Evolutionary conservation across 2,797 vertebrate species (phyloP).

Genomic region (Synaphobranchus kaupii): DNA sequence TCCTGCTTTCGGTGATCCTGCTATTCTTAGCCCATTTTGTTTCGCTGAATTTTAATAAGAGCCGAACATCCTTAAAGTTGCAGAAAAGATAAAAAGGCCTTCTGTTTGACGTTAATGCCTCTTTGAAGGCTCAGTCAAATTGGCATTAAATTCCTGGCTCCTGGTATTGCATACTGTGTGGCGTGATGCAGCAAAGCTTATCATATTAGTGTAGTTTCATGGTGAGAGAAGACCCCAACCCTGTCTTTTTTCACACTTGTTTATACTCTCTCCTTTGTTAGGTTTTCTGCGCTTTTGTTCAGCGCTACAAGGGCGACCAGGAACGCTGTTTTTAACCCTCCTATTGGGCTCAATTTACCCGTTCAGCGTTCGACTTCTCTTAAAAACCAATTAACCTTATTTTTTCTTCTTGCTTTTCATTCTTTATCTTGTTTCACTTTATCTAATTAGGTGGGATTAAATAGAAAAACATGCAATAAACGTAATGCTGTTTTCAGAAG

Average conservation of each 20-base stretch:
- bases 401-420: too few relatives aligned
- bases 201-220: constrained; percentile 41
- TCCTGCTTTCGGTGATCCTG: constrained; percentile 37
- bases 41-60: constrained; percentile 62
- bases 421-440: too few relatives aligned
- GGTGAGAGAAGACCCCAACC: constrained; percentile 51
- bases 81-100: constrained; percentile 70
- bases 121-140: constrained; percentile 75
- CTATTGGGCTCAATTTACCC: too few relatives aligned
- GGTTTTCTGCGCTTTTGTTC: background rate
- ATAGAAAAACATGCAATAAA: too few relatives aligned
- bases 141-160: constrained; percentile 62
- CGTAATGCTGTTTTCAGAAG: too few relatives aligned
- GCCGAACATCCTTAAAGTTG: constrained; percentile 69
- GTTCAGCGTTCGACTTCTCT: too few relatives aligned
- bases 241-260: constrained; percentile 43
- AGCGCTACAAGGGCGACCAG: background rate
- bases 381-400: too few relatives aligned
- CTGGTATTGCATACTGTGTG: constrained; percentile 57
- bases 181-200: constrained; percentile 65
- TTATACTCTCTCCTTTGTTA: background rate
- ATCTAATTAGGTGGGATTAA: too few relatives aligned
- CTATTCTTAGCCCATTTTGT: constrained; percentile 60
- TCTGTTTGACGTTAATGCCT: constrained; percentile 68
- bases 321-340: background rate